Conservation (phyloP, 1,140 invertebrate species). For the Forficula auricularia region DNA sequence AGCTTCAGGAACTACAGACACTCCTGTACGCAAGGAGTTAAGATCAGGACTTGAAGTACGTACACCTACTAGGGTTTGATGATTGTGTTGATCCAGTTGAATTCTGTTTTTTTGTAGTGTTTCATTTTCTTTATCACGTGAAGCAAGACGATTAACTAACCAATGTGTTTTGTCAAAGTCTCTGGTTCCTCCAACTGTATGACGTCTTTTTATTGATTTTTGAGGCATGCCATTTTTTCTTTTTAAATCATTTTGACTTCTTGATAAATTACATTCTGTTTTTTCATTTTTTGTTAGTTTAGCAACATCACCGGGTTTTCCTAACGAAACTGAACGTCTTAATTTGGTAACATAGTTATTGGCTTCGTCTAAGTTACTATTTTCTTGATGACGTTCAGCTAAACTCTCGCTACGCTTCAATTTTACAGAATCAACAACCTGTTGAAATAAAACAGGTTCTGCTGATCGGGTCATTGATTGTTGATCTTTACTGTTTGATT, state of each 20-base stretch:
- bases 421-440: constrained; percentile 2
- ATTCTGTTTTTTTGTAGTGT: constrained; percentile 30
- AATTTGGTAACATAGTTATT: too few relatives aligned
- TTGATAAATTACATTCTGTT: constrained; percentile 58
- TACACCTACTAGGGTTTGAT: constrained; percentile 28
- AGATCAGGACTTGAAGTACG: constrained; percentile 44
- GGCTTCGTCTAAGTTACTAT: too few relatives aligned
- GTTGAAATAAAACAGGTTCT: not conserved
- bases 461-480: not conserved
- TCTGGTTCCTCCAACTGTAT: constrained; percentile 78
- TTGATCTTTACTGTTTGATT: too few relatives aligned
- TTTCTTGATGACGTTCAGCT: too few relatives aligned
- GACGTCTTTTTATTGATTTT: constrained; percentile 65
- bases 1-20: too few relatives aligned
- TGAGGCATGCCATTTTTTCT: constrained; percentile 56
- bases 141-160: constrained; percentile 34
- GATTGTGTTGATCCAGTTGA: constrained; percentile 18
- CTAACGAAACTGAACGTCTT: too few relatives aligned
- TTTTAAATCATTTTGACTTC: constrained; percentile 34
- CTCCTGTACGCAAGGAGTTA: constrained; percentile 26
- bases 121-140: constrained; percentile 26
- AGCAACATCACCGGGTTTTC: not conserved
- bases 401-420: constrained; percentile 17
- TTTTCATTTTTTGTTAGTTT: constrained; percentile 57
- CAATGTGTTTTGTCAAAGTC: constrained; percentile 55